Percentiles rank a stretch among this genome's conserved stretches.
phyloP scores from a whole-genome alignment of 2,113 vertebrate genomes.

The Myotis yumanensis region DNA sequence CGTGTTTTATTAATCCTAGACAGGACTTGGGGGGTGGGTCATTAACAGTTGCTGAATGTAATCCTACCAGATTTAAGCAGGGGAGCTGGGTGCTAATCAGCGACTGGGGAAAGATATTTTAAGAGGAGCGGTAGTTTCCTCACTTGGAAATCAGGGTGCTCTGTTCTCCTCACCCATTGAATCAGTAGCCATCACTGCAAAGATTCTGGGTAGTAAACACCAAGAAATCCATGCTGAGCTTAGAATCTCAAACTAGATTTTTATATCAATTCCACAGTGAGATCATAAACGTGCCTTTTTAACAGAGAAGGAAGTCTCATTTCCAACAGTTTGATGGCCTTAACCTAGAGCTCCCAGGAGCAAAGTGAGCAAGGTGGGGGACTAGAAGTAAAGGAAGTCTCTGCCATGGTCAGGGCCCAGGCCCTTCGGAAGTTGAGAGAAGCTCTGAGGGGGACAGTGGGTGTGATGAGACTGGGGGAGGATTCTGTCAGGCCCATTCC shows the following conservation, averaged over 20 bases:
- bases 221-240: not conserved
- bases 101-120: not conserved
- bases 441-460: not conserved
- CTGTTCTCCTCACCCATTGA: not conserved
- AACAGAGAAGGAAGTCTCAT: not conserved
- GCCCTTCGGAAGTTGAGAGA: not conserved
- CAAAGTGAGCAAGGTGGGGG: not conserved
- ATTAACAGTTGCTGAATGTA: not conserved
- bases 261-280: not conserved
- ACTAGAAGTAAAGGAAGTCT: not conserved
- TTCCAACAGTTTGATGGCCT: not conserved
- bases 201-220: not conserved
- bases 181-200: not conserved
- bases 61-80: not conserved
- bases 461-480: not conserved
- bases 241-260: not conserved
- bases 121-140: not conserved
- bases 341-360: not conserved
- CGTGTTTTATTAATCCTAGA: not conserved
- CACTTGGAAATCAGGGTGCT: not conserved
- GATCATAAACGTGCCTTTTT: not conserved
- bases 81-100: not conserved
- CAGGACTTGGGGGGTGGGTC: not conserved
- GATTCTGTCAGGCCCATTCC: not conserved
- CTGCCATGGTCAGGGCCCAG: not conserved